Evolutionary conservation across 1,140 invertebrate species (phyloP), one percentile per base, ranked within the genome.

Genomic region (Conus ventricosus): DNA sequence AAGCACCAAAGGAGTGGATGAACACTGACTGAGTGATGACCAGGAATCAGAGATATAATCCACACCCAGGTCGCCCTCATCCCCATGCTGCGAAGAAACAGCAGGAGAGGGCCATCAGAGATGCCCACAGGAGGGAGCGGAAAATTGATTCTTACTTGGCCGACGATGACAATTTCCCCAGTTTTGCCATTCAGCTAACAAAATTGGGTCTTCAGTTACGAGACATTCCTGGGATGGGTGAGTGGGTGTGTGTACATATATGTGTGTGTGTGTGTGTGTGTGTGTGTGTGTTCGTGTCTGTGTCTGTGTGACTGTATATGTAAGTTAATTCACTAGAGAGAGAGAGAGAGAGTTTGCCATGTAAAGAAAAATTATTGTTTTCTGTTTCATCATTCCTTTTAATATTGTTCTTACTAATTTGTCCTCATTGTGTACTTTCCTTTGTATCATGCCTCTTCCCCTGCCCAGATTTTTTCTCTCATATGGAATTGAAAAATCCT

Each of bases 151-250:
- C 93, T 11, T 94, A 94, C 86, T 86, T 94, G 20, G 92, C 92
- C 27, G 94, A 95, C 63, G 95, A 95, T 88, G 94, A 95, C 82
- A 94, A 94, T 80, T 94, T 94, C 89, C 94, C 94, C 10, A 94
- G 93, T 76, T 95, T 96, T 71, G 93, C 93, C 57, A 93, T 93
- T 55, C 96, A 96, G 91, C 92, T 96, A 5, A 91, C 89, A 23
- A 94, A 94, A 82, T 90, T 95, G 91, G 95, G 96, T 53, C 91
- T 96, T 7, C 94, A 95, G 57, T 91, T 96, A 39, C 90, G 96
- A 60, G 96, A 96, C 90, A 96, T 96, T 89, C 95, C 96, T 85
- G 96, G 96, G 96, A 96, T 94, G 96, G 96, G 96, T 96, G 93
- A 93, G 94, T 92, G 87, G 81, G 51, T 17, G 63, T 53, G 85